A percentile compares a stretch with the other conserved stretches of the same genome.
These are phyloP conservation scores for Halictus rubicundus DNA, from an alignment of 1,140 invertebrate species.

Conservation along the genomic window DNA sequence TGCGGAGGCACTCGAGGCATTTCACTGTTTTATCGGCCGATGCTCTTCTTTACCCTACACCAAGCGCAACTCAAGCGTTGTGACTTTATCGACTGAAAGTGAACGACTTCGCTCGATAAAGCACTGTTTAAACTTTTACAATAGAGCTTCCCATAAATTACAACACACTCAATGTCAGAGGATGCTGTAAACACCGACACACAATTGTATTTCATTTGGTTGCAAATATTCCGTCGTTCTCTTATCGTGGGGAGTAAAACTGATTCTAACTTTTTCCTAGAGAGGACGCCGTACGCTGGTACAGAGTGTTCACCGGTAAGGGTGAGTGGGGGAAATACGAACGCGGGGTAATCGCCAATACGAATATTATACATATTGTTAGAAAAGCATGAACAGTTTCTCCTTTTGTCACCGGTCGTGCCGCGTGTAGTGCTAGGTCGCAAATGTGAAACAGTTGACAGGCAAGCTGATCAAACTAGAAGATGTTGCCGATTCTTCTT, in stretches of 20 bases:
- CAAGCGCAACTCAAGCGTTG: background rate
- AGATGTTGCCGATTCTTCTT: no score
- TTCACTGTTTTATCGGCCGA: slow-evolving; percentile 46
- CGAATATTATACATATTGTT: no score
- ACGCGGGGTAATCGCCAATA: no score
- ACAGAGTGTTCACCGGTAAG: no score
- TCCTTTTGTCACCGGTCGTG: no score
- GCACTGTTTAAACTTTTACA: background rate
- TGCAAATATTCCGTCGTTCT: background rate
- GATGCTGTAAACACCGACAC: background rate
- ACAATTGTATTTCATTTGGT: background rate
- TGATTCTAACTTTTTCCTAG: slow-evolving; percentile 11
- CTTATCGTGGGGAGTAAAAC: slow-evolving; percentile 5
- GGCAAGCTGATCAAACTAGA: no score
- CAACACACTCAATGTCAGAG: background rate
- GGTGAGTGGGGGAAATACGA: no score
- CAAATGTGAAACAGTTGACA: no score
- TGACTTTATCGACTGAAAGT: slow-evolving; percentile 44
- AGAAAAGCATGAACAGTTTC: no score
- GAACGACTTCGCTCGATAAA: background rate
- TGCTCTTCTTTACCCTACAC: slow-evolving; percentile 51
- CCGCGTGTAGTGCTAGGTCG: no score
- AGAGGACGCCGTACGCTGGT: slow-evolving; percentile 39
- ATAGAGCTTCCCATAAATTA: no score
- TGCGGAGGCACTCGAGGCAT: background rate